Conservation (phyloP, 2,113 vertebrate species). For the Corythoichthys haematopterus region DNA sequence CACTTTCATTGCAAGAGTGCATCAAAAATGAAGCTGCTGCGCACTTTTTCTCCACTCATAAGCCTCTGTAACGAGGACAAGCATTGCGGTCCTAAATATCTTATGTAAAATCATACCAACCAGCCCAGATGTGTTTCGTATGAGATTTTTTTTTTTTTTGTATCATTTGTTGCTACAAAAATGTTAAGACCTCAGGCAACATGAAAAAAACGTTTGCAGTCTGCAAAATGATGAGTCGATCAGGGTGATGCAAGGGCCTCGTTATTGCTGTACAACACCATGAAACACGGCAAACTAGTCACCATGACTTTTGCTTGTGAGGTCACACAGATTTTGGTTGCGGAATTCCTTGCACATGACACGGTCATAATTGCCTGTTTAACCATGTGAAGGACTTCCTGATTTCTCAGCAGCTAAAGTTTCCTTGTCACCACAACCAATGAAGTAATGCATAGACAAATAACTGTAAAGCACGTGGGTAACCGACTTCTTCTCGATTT, state of each 20-base stretch:
- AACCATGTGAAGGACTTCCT: constrained; percentile 19
- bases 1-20: constrained; percentile 21
- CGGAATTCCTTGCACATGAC: constrained; percentile 12
- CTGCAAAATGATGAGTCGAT: not conserved
- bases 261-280: not conserved
- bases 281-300: not conserved
- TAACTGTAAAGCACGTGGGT: not conserved
- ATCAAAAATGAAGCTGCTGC: constrained; percentile 38
- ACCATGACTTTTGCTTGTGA: not conserved
- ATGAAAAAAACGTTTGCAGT: constrained; percentile 2
- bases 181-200: not conserved
- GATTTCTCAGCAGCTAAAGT: not conserved
- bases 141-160: not conserved
- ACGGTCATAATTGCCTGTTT: not conserved
- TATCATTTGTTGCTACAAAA: not conserved
- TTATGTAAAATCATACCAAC: constrained; percentile 28
- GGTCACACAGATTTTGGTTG: not conserved
- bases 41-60: constrained; percentile 49
- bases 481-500: not conserved
- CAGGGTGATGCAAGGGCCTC: not conserved
- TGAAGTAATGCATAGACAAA: not conserved
- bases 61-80: constrained; percentile 48
- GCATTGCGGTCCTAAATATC: constrained; percentile 23
- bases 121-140: constrained; percentile 11
- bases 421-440: not conserved